phyloP scores from a whole-genome alignment of 2,888 invertebrate genomes.

The Drosophila rubida region DNA sequence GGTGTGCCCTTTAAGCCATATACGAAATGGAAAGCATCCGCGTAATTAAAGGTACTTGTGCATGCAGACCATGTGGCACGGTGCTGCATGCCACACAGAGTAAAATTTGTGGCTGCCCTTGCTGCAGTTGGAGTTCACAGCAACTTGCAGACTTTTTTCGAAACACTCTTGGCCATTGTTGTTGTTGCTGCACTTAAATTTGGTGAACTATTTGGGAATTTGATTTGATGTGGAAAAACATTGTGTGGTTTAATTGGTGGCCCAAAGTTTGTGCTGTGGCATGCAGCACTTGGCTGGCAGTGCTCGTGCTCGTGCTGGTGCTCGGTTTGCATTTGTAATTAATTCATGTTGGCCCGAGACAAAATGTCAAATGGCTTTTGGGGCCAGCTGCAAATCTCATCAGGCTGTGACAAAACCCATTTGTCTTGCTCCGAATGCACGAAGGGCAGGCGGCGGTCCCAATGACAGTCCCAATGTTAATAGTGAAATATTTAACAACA shows the following conservation, averaged over 20 bases:
- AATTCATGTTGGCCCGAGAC: constrained; percentile 52
- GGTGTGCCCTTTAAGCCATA: not conserved
- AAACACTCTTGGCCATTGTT: constrained; percentile 4
- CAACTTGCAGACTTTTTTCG: constrained; percentile 10
- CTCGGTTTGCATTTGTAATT: constrained; percentile 57
- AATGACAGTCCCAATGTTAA: constrained; percentile 31
- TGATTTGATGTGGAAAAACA: constrained; percentile 9
- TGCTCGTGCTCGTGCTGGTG: not conserved
- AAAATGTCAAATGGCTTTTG: constrained; percentile 49
- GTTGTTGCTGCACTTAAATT: not conserved
- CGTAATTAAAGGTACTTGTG: constrained; percentile 36
- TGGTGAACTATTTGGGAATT: constrained; percentile 9
- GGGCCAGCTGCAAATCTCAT: constrained; percentile 25
- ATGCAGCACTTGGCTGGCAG: not conserved
- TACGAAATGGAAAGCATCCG: not conserved
- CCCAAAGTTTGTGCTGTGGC: constrained; percentile 20
- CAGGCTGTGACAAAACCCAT: constrained; percentile 55
- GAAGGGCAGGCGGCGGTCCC: not conserved
- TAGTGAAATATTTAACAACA: constrained; percentile 67
- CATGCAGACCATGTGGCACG: constrained; percentile 29
- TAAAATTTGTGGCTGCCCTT: not conserved
- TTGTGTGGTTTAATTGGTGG: constrained; percentile 46
- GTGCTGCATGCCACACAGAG: constrained; percentile 25
- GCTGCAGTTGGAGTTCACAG: constrained; percentile 6
- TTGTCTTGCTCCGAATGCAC: constrained; percentile 46